Evolutionary conservation across 2,888 invertebrate species (phyloP).

Genomic region (Laothoe populi): DNA sequence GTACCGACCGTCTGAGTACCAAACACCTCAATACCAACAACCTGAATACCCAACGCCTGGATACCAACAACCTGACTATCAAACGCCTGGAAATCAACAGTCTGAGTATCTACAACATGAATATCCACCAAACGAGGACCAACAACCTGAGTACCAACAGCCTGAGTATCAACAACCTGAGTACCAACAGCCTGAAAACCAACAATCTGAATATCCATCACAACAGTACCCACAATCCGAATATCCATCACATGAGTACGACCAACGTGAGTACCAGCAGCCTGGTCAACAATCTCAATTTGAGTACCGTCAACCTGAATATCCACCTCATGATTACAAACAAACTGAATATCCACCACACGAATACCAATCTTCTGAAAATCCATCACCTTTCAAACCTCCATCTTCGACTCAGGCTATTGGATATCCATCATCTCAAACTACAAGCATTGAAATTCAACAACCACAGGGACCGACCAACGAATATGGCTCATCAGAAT

Average conservation of each 20-base stretch:
- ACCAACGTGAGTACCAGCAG: not conserved
- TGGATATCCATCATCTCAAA: not conserved
- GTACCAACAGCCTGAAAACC: not conserved
- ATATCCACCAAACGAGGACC: not conserved
- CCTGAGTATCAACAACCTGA: not conserved
- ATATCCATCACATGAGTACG: not conserved
- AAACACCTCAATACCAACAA: not conserved
- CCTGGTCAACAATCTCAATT: not conserved
- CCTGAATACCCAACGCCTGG: not conserved
- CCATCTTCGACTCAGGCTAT: not conserved
- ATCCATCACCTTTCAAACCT: not conserved
- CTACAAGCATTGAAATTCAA: not conserved
- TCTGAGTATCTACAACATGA: not conserved
- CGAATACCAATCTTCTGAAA: constrained; percentile 1
- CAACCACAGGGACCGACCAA: not conserved
- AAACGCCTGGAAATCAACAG: not conserved
- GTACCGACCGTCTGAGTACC: not conserved
- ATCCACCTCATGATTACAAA: not conserved
- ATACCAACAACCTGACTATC: not conserved
- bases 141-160: not conserved
- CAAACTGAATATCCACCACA: not conserved
- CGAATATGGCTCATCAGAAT: not conserved
- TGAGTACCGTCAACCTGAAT: not conserved
- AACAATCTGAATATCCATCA: not conserved
- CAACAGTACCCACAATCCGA: not conserved